A percentile compares a stretch with the other conserved stretches of the same genome.
Conservation (phyloP, 2,888 invertebrate species). For the Caenorhabditis wallacei region DNA sequence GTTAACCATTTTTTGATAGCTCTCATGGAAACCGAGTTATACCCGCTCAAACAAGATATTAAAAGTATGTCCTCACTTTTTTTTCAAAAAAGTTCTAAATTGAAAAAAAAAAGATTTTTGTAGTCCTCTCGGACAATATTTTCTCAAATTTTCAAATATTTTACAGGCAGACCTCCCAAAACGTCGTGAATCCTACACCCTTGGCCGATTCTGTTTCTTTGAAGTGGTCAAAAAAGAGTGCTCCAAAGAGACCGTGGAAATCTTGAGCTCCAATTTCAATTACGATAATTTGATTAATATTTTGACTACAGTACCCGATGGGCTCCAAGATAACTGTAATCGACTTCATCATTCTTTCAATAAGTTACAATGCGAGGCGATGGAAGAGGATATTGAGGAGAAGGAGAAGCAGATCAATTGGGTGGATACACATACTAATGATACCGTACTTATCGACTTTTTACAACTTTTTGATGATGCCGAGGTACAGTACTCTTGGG, state of each 20-base stretch:
- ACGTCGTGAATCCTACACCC: conserved; percentile 28
- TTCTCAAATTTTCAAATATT: no score
- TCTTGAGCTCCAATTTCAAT: conserved; percentile 40
- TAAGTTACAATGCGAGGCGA: conserved; percentile 33
- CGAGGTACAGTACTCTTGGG: neutral
- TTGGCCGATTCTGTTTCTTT: conserved; percentile 25
- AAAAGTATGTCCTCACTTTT: no score
- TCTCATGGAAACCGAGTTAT: no score
- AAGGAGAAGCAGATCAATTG: conserved; percentile 19
- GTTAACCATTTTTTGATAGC: no score
- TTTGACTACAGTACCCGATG: conserved; percentile 8
- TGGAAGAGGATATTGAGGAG: conserved; percentile 10
- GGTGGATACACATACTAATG: conserved; percentile 16
- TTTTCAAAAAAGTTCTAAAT: no score
- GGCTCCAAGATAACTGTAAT: conserved; percentile 22
- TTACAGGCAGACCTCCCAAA: conserved; percentile 27
- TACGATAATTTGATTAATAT: conserved; percentile 27
- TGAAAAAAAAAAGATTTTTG: no score
- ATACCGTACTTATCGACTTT: neutral
- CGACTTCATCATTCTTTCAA: conserved; percentile 19
- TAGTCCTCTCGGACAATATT: no score
- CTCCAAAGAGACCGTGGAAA: conserved; percentile 11
- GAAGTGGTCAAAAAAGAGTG: conserved; percentile 29
- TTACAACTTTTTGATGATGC: conserved; percentile 26
- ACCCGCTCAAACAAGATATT: no score